A percentile compares a stretch with the other conserved stretches of the same genome.
Conservation (phyloP, 2,797 vertebrate genomes). For the Notamacropus eugenii region DNA sequence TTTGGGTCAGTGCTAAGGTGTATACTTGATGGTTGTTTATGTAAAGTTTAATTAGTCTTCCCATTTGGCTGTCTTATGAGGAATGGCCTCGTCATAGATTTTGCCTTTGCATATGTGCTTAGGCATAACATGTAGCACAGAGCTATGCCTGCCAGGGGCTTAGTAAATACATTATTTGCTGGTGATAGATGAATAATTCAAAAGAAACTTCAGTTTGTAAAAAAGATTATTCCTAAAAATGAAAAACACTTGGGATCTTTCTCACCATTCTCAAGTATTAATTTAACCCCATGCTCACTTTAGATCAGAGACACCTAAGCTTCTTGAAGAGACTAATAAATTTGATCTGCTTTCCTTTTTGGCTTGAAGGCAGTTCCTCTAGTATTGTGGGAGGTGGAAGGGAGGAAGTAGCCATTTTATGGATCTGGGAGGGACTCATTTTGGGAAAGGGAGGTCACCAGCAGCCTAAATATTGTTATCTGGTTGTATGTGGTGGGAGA, state of each 20-base stretch:
- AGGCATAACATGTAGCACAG: not conserved
- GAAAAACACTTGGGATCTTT: not conserved
- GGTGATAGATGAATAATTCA: not conserved
- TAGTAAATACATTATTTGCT: not conserved
- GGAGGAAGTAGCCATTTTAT: not conserved
- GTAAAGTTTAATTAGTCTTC: not conserved
- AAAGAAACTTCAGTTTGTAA: not conserved
- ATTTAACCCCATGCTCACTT: slow-evolving; percentile 27
- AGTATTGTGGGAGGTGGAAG: not conserved
- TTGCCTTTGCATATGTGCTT: not conserved
- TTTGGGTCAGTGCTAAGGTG: not conserved
- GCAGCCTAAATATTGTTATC: not conserved
- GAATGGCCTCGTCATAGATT: not conserved
- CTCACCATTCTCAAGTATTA: not conserved
- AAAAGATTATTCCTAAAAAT: slow-evolving; percentile 16
- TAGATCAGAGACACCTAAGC: not conserved
- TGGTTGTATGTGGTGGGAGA: not conserved
- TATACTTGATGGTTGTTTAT: not conserved
- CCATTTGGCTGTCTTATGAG: not conserved
- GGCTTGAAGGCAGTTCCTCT: not conserved
- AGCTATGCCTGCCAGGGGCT: not conserved
- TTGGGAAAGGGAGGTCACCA: not conserved
- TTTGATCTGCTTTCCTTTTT: not conserved
- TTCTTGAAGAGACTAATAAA: not conserved
- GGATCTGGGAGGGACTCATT: not conserved